phyloP scores from a whole-genome alignment of 2,888 invertebrate genomes.

The Sycophila texana region DNA sequence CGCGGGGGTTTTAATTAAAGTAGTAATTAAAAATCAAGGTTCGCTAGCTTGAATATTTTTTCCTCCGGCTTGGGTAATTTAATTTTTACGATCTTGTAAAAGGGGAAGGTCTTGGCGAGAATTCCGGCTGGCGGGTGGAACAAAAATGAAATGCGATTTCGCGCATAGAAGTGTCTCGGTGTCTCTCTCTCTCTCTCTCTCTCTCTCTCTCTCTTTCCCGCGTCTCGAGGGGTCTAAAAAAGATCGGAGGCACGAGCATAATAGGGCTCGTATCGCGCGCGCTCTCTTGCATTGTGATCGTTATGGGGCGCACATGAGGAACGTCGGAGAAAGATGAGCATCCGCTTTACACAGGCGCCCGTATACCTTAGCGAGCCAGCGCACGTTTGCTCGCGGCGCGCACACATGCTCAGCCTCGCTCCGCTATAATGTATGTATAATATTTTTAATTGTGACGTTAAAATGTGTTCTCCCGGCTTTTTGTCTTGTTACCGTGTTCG shows the following conservation, averaged over 20 bases:
- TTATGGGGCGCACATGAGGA: conserved; percentile 57
- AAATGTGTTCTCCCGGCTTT: conserved; percentile 72
- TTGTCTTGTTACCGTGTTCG: conserved; percentile 67
- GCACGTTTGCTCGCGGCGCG: conserved; percentile 23
- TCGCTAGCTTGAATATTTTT: conserved; percentile 40
- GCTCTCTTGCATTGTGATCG: conserved; percentile 54
- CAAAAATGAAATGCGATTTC: conserved; percentile 55
- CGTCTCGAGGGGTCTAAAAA: conserved; percentile 36
- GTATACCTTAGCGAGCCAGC: conserved; percentile 35
- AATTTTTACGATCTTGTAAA: conserved; percentile 58
- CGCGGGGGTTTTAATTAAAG: conserved; percentile 55
- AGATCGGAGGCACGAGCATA: conserved; percentile 54
- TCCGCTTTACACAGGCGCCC: conserved; percentile 47
- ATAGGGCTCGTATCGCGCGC: conserved; percentile 54
- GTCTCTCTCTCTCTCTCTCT: conserved; percentile 15
- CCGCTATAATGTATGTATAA: conserved; percentile 72
- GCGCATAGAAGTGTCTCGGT: conserved; percentile 26
- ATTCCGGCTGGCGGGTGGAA: conserved; percentile 41
- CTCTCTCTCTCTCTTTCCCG: conserved; percentile 17
- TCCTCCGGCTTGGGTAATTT: conserved; percentile 51
- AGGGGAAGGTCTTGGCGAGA: conserved; percentile 49
- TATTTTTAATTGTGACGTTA: conserved; percentile 76
- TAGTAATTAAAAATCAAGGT: conserved; percentile 57
- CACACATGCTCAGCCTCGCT: conserved; percentile 16
- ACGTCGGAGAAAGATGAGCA: conserved; percentile 70